Conservation (phyloP, 2,888 invertebrate species). For the Amiota communis region DNA sequence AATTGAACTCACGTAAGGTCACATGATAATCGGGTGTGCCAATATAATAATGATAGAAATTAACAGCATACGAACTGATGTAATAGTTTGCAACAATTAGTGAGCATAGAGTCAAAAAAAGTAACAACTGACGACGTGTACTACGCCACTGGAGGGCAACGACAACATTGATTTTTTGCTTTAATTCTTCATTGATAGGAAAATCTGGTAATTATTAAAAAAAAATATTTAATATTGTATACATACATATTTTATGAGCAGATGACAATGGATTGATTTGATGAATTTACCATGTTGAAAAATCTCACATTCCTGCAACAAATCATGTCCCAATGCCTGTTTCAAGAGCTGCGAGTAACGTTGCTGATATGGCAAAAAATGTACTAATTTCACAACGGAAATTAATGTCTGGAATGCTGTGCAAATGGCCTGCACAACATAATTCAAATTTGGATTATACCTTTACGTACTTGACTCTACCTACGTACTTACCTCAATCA, state of each 20-base stretch:
- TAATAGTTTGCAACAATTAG: conserved; percentile 55
- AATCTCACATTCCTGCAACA: conserved; percentile 55
- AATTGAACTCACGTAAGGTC: conserved; percentile 53
- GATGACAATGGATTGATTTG: not conserved
- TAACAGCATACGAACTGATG: conserved; percentile 49
- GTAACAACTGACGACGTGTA: conserved; percentile 56
- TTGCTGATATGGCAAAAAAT: conserved; percentile 54
- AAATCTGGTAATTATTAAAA: conserved; percentile 51
- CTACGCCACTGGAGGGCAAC: conserved; percentile 57
- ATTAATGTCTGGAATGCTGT: conserved; percentile 52
- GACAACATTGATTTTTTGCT: conserved; percentile 48
- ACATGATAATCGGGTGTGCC: conserved; percentile 47
- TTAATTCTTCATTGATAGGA: conserved; percentile 46
- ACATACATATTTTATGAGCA: not conserved
- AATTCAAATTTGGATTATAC: conserved; percentile 35
- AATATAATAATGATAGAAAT: conserved; percentile 50
- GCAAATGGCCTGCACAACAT: conserved; percentile 48
- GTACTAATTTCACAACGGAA: conserved; percentile 56
- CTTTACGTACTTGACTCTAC: not conserved
- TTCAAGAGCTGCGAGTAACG: conserved; percentile 53
- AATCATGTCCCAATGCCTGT: conserved; percentile 52
- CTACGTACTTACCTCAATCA: conserved; percentile 52
- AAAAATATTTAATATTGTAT: no score
- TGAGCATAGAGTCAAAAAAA: conserved; percentile 52
- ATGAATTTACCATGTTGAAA: conserved; percentile 46